Evolutionary conservation across 1,140 invertebrate genomes (phyloP), one percentile per base, ranked within the genome.

Genomic region (Cepaea nemoralis): DNA sequence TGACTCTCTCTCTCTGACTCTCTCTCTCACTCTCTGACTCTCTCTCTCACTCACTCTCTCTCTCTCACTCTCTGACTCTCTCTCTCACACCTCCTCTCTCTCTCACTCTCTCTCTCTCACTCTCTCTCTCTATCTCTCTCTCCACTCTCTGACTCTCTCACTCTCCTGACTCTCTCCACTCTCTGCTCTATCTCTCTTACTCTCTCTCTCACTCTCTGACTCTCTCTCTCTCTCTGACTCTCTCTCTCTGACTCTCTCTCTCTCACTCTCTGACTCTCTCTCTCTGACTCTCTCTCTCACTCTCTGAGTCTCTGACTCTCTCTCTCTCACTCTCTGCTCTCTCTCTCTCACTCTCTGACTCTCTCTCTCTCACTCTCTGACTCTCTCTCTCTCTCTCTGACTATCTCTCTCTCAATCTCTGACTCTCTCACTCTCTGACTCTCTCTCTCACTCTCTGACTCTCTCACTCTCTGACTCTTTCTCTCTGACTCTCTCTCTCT

Each of bases 191-290:
- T n/a, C n/a, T n/a, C n/a, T n/a, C n/a, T 55, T n/a, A 16, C 50
- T 55, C 50, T 55, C 50, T 55, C 50, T 55, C 14, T 55, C 50
- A 16, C 50, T 55, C 50, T 55, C 50, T 55, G 14, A 16, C 50
- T 55, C 50, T 55, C 14, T 55, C 50, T 55, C 50, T 55, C 50
- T 55, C 14, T 55, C 50, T 55, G 14, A 16, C 50, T 55, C 50
- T 55, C 50, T 55, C 50, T 55, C 50, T 55, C 50, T 55, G 50
- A 16, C 50, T 55, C 50, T 55, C 50, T 55, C 50, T 55, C 50
- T 55, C 14, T 55, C 50, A 16, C 50, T 55, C 50, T 55, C 50
- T 55, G 14, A 16, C 50, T 55, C 50, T 55, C 50, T 55, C 50
- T 55, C 50, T 55, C 14, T 55, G 14, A 16, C 50, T 55, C 50